Evolutionary conservation across 2,797 vertebrate species (phyloP).

Genomic region (Malacoctenus gilli): DNA sequence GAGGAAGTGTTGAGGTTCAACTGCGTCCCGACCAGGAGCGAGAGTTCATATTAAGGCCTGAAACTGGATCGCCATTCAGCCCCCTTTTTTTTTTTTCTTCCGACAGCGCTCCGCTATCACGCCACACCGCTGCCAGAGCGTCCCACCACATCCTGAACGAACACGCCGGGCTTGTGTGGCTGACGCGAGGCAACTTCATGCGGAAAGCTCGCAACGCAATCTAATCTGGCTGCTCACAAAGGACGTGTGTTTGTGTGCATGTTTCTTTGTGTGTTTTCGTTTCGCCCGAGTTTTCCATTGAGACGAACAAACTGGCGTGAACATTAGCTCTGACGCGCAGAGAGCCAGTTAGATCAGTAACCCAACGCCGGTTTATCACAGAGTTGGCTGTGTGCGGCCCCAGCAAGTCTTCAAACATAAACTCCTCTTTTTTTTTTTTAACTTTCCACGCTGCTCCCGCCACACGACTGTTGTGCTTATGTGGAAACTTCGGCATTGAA

Average conservation of each 20-base stretch:
- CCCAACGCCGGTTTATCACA: constrained; percentile 51
- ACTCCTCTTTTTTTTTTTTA: constrained; percentile 10
- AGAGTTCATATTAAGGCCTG: constrained; percentile 11
- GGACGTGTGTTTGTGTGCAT: constrained; percentile 19
- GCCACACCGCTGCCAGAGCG: constrained; percentile 25
- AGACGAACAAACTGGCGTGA: constrained; percentile 63
- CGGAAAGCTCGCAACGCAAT: constrained; percentile 5
- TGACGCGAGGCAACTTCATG: constrained; percentile 16
- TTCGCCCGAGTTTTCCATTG: constrained; percentile 67
- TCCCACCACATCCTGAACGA: constrained; percentile 43
- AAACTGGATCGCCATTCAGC: constrained; percentile 16
- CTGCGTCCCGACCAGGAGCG: constrained; percentile 8
- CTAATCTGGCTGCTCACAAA: neutral
- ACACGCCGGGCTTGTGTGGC: constrained; percentile 18
- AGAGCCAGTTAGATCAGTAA: constrained; percentile 76
- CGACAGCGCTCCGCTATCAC: constrained; percentile 33
- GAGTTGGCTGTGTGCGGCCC: constrained; percentile 26
- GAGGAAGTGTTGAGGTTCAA: constrained; percentile 34
- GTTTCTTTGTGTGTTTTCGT: constrained; percentile 49
- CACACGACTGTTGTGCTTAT: constrained; percentile 32
- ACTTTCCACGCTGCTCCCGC: constrained; percentile 9
- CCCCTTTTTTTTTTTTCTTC: constrained; percentile 15
- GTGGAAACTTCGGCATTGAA: constrained; percentile 26
- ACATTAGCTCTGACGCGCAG: constrained; percentile 70
- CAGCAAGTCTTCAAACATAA: constrained; percentile 45